These are phyloP conservation scores for Canis aureus DNA, from an alignment of 2,113 vertebrate species.

Conservation along the genomic window DNA sequence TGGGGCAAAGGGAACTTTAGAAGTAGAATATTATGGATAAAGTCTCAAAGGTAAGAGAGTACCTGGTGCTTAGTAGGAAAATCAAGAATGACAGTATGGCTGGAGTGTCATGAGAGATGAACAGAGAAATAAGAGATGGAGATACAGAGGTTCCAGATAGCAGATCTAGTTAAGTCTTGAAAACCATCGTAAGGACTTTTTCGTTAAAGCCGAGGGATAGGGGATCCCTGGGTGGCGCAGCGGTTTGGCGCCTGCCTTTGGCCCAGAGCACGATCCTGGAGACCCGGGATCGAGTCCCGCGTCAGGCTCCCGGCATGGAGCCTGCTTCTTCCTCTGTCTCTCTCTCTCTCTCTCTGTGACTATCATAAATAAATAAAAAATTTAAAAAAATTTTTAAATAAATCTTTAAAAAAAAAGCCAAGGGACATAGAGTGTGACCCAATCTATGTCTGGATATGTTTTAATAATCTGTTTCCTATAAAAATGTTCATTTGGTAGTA, in stretches of 20 bases:
- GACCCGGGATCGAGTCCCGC: no score
- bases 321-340: no score
- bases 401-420: no score
- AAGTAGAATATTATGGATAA: neutral
- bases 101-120: neutral
- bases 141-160: neutral
- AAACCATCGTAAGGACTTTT: neutral
- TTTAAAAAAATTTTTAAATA: no score
- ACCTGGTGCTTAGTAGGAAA: neutral
- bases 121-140: neutral
- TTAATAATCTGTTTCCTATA: neutral
- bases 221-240: no score
- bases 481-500: neutral
- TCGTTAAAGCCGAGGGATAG: neutral
- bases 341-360: no score
- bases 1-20: neutral
- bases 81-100: neutral
- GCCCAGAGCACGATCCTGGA: no score
- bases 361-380: no score
- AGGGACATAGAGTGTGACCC: neutral
- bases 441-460: neutral
- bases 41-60: neutral
- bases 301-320: no score
- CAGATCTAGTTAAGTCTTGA: neutral
- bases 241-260: no score